Evolutionary conservation across 2,797 vertebrate species (phyloP).

Genomic region (Siniperca undulata): DNA sequence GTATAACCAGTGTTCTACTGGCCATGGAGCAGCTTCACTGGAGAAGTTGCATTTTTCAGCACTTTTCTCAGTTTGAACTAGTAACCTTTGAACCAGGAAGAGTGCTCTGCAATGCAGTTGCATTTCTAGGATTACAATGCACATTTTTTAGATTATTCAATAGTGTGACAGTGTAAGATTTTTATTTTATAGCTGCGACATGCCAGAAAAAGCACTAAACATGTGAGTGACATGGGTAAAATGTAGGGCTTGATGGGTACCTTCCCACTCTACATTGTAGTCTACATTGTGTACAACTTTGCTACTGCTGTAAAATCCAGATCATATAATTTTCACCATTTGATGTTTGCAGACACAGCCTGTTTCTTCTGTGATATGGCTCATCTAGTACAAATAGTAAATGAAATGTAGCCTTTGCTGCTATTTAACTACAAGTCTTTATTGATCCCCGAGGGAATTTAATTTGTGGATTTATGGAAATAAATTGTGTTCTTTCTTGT

Average conservation of each 20-base stretch:
- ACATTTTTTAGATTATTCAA: neutral
- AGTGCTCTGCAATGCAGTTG: neutral
- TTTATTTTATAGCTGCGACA: neutral
- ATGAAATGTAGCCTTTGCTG: constrained; percentile 59
- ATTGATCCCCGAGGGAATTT: constrained; percentile 71
- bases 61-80: constrained; percentile 19
- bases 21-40: constrained; percentile 26
- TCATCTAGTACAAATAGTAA: constrained; percentile 66
- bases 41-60: constrained; percentile 50
- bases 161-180: neutral
- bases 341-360: constrained; percentile 36
- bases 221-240: neutral
- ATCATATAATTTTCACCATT: constrained; percentile 20
- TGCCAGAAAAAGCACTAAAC: constrained; percentile 11
- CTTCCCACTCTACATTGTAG: neutral
- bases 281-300: constrained; percentile 4
- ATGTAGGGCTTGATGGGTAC: neutral
- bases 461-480: constrained; percentile 49
- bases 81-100: constrained; percentile 37
- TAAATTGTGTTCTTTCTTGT: constrained; percentile 16
- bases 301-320: constrained; percentile 12
- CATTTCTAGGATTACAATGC: neutral
- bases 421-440: constrained; percentile 57
- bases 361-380: constrained; percentile 28
- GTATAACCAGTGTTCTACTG: constrained; percentile 20